A percentile compares a stretch with the other conserved stretches of the same genome.
These are phyloP conservation scores for Drosophila sordidula DNA, from an alignment of 2,888 invertebrate species.

Conservation along the genomic window DNA sequence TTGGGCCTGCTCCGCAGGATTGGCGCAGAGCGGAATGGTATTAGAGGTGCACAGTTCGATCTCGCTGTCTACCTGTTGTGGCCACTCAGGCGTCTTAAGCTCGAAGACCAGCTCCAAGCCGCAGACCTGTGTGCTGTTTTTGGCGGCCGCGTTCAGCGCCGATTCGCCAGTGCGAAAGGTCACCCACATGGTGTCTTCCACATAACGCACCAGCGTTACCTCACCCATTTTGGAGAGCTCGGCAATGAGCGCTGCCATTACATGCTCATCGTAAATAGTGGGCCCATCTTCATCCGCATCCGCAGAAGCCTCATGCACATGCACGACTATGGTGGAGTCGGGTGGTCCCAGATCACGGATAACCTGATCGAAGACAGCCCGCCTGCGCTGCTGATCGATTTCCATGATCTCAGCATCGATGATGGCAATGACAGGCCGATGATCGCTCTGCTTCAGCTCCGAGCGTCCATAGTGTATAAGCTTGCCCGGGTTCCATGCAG, in stretches of 20 bases:
- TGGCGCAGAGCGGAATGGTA: constrained; percentile 90
- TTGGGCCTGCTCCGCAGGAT: constrained; percentile 80
- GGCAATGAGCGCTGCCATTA: constrained; percentile 92
- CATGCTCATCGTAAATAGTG: constrained; percentile 91
- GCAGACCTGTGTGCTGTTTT: constrained; percentile 87
- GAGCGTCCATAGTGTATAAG: constrained; percentile 94
- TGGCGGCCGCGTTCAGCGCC: constrained; percentile 90
- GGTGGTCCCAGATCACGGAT: constrained; percentile 96
- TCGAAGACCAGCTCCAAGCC: constrained; percentile 89
- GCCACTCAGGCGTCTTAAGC: constrained; percentile 95
- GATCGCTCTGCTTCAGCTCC: constrained; percentile 98
- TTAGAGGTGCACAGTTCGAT: constrained; percentile 93
- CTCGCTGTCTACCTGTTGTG: constrained; percentile 92
- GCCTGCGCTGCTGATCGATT: constrained; percentile 91
- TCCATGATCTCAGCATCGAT: constrained; percentile 94
- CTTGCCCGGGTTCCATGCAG: constrained; percentile 91
- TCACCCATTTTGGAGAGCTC: constrained; percentile 94
- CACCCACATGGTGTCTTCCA: constrained; percentile 95
- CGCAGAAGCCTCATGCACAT: constrained; percentile 87
- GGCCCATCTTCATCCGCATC: constrained; percentile 86
- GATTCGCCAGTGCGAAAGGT: constrained; percentile 96
- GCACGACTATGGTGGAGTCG: constrained; percentile 95
- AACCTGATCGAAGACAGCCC: constrained; percentile 90
- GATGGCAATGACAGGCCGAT: constrained; percentile 97
- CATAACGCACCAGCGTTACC: constrained; percentile 95